These are phyloP conservation scores for Tachysurus fulvidraco DNA, from an alignment of 2,113 vertebrate species.

Conservation along the genomic window DNA sequence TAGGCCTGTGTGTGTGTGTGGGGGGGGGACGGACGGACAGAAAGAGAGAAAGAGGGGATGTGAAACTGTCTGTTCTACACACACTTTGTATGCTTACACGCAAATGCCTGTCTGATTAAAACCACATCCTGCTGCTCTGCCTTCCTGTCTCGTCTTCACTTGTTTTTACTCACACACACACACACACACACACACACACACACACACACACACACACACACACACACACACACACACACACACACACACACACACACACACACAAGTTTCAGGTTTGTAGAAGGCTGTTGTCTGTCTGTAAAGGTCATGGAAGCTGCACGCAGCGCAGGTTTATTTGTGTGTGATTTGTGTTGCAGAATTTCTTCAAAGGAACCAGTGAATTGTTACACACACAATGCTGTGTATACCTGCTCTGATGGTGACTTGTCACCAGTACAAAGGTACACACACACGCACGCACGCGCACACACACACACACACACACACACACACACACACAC, in stretches of 20 bases:
- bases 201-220: background rate
- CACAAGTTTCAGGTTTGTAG: no score
- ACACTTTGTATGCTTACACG: background rate
- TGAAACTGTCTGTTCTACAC: background rate
- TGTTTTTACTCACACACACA: background rate
- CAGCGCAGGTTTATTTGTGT: background rate
- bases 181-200: background rate
- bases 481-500: background rate
- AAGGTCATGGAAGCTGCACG: background rate
- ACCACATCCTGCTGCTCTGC: constrained; percentile 29
- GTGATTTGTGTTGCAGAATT: constrained; percentile 62
- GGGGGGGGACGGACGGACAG: no score
- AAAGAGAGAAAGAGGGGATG: background rate
- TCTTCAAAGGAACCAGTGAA: constrained; percentile 67
- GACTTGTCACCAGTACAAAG: constrained; percentile 85
- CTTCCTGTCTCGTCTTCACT: background rate
- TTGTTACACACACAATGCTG: constrained; percentile 71
- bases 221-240: background rate
- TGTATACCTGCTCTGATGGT: constrained; percentile 81
- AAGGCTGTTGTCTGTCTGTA: background rate
- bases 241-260: background rate
- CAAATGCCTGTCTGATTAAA: background rate
- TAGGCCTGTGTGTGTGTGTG: constrained; percentile 5
- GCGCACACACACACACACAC: constrained; percentile 5
- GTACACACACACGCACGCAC: constrained; percentile 60